Base-by-base conservation (phyloP, 2,888 invertebrate genomes). In the Cistogaster globosa region DNA sequence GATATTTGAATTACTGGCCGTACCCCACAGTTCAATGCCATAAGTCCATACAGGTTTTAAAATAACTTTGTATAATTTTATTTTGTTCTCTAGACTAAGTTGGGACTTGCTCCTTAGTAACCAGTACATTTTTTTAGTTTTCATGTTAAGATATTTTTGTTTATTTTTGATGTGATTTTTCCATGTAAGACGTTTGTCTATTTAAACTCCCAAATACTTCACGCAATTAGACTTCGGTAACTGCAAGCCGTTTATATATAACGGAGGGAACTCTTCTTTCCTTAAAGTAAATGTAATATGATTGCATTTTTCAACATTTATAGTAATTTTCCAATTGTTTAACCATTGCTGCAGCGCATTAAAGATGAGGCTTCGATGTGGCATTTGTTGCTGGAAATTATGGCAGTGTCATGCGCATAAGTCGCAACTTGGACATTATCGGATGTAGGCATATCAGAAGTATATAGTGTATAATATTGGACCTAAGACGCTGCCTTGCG, bases 31-130 rank as follows among this genome's bases (percentile, higher is more conserved):
- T 14, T 45, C 45, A 45, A 45, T 45, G 14, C 45, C 14, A 45
- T 14, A 45, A 4, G 45, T 8, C 57, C 14, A 57, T 57, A 57
- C 6, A 12, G 22, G 26, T 57, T 57, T 57, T 57, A 57, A 57
- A 57, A 57, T 57, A 26, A 26, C 26, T n/a, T 58, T 58, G n/a
- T 20, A 36, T 32, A 32, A 58, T 58, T 26, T 26, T 58, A 58
- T 58, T n/a, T 58, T 58, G n/a, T 36, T 58, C 58, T 58, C 58
- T 58, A 58, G 58, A 58, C 32, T 32, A 36, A 36, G 32, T 58
- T 36, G 32, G n/a, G 58, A 36, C 1, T 26, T 26, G 26, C 32
- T 32, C 7, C 32, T 8, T 7, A 32, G 32, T 32, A 32, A 32
- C 32, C 32, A 32, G 32, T 32, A 26, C 32, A 16, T 58, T 36